Conservation (phyloP, 2,113 vertebrate genomes). For the Aspidoscelis tigris region DNA sequence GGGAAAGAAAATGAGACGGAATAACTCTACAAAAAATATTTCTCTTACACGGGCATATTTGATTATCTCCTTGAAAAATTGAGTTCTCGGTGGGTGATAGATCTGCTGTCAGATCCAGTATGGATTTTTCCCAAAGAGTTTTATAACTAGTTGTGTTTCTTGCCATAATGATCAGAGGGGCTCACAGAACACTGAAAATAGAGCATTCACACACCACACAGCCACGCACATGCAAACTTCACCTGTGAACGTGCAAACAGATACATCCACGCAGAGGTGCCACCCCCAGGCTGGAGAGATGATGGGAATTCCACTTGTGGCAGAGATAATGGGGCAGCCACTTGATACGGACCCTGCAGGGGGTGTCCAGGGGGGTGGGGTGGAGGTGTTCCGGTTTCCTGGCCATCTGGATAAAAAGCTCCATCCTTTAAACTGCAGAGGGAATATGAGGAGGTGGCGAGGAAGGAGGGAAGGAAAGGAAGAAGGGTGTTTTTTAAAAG, state of each 20-base stretch:
- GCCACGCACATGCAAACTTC: too few relatives aligned
- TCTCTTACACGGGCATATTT: constrained; percentile 42
- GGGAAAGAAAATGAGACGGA: neutral
- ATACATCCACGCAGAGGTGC: accelerated
- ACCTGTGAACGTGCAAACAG: accelerated
- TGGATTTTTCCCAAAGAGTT: constrained; percentile 38
- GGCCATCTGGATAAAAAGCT: neutral
- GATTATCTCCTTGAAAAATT: constrained; percentile 56
- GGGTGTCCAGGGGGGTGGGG: neutral
- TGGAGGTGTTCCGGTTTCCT: neutral
- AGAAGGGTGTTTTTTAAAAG: neutral
- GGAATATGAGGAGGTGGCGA: neutral
- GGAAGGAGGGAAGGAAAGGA: neutral
- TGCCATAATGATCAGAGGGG: neutral
- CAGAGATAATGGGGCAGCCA: neutral
- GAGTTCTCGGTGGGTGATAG: constrained; percentile 52
- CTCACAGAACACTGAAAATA: neutral
- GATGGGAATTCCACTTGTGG: neutral
- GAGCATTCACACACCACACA: neutral
- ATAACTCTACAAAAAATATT: constrained; percentile 41
- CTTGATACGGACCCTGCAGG: neutral
- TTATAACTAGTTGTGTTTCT: neutral
- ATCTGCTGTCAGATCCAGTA: constrained; percentile 41
- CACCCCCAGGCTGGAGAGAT: neutral
- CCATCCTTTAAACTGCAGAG: neutral